Conservation (phyloP, 2,888 invertebrate genomes). For the Corythucha ciliata region DNA sequence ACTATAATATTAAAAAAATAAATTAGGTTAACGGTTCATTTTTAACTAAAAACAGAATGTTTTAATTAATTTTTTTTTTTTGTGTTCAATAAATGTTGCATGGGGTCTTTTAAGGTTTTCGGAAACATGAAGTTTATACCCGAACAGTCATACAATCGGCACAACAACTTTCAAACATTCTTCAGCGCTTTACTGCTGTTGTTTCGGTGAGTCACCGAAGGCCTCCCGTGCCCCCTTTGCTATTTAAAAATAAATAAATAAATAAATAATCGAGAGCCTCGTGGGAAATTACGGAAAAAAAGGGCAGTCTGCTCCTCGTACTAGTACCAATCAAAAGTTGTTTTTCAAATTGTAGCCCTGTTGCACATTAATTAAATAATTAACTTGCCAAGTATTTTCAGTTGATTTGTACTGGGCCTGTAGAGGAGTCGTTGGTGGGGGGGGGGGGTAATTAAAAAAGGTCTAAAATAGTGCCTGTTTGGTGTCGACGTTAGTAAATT, state of each 20-base stretch:
- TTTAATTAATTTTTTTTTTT: not conserved
- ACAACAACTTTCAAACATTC: conserved; percentile 94
- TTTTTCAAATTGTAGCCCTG: not conserved
- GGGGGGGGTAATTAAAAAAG: conserved; percentile 2
- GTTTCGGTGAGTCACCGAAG: conserved; percentile 65
- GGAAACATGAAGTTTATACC: conserved; percentile 85
- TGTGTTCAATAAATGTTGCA: conserved; percentile 17
- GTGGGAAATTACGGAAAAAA: too few relatives aligned
- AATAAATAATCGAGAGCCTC: too few relatives aligned
- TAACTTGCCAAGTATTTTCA: not conserved
- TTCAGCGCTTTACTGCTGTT: conserved; percentile 83
- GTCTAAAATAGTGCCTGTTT: conserved; percentile 27
- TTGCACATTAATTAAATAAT: not conserved
- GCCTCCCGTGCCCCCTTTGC: too few relatives aligned
- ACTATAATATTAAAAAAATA: too few relatives aligned
- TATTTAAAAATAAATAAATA: too few relatives aligned
- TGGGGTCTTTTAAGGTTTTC: conserved; percentile 62
- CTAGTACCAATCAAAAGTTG: not conserved
- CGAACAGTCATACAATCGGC: conserved; percentile 76
- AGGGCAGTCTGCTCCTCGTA: too few relatives aligned
- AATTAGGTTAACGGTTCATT: too few relatives aligned
- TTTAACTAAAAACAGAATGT: conserved; percentile 1
- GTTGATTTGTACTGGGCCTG: conserved; percentile 21
- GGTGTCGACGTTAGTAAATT: conserved; percentile 28
- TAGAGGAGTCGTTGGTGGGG: not conserved